Evolutionary conservation across 1,140 invertebrate genomes (phyloP).

Genomic region (Aethina tumida): DNA sequence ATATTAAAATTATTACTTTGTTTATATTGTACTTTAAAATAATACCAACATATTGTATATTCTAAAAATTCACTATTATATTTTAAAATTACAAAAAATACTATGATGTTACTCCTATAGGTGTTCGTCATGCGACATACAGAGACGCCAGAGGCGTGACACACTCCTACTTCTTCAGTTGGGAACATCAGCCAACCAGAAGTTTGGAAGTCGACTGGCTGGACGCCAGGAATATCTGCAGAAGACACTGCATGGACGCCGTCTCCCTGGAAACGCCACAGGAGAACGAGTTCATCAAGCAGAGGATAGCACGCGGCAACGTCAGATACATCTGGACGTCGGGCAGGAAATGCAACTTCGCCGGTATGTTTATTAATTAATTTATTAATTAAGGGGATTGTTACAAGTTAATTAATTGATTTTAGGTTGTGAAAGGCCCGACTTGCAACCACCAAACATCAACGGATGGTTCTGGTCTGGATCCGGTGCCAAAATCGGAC

Average conservation of each 20-base stretch:
- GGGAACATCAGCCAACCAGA: constrained; percentile 78
- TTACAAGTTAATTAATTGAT: no score
- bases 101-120: no score
- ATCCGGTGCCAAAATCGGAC: constrained; percentile 78
- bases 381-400: no score
- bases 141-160: constrained; percentile 73
- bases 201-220: constrained; percentile 84
- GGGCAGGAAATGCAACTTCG: constrained; percentile 85
- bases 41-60: no score
- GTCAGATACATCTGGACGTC: constrained; percentile 78
- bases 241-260: constrained; percentile 87
- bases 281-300: constrained; percentile 85
- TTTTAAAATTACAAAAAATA: no score
- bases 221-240: constrained; percentile 82
- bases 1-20: no score
- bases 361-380: no score
- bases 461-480: constrained; percentile 94
- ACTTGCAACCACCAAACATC: constrained; percentile 76
- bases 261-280: constrained; percentile 81
- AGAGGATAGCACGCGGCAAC: constrained; percentile 63
- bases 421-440: constrained; percentile 74
- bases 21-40: no score
- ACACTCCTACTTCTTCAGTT: constrained; percentile 90
- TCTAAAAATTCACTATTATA: no score
- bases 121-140: constrained; percentile 76